Evolutionary conservation across 2,113 vertebrate species (phyloP), one percentile per base, ranked within the genome.

Genomic region (Excalfactoria chinensis): DNA sequence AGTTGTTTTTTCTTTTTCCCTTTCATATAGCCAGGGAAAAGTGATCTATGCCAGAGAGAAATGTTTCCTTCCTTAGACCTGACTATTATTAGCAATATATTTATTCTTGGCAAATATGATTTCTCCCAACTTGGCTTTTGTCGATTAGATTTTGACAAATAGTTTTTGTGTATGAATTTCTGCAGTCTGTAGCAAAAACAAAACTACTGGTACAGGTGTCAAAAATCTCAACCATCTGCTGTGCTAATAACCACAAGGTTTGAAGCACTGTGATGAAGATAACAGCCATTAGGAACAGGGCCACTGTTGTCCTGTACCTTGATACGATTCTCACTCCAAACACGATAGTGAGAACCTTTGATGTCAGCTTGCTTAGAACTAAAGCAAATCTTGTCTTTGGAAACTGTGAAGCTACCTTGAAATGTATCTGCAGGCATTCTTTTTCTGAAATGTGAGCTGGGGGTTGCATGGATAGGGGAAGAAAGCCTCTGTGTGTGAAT

Each of bases 191-290:
- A 84, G 46, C 55, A 78, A 78, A 93, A 91, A 3, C 44, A 89
- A 67, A 95, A 82, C 89, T 86, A 25, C 64, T 51, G 63, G 80
- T 79, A 90, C 85, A 86, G 78, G 80, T 62, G 51, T 94, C 88
- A 90, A 68, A 85, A 88, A 44, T 88, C 70, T 84, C 32, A 63
- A 32, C 87, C 80, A 59, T 95, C 76, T 95, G 86, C 55, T 95
- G 55, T 76, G 60, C 63, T 85, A 51, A 86, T 90, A 94, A 82
- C 63, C 32, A 25, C 0, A 2, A 85, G 40, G 56, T 82, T 72
- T 22, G 49, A 68, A 82, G 78, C 67, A 53, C 28, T 18, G 63
- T 30, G 71, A 9, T 70, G 37, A 40, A 84, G 70, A 44, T 89
- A 73, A 80, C 32, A 78, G 60, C n/a, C 34, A 5, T 77, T 87